phyloP scores from a whole-genome alignment of 1,140 invertebrate genomes.

The Tetramorium simillimum region DNA sequence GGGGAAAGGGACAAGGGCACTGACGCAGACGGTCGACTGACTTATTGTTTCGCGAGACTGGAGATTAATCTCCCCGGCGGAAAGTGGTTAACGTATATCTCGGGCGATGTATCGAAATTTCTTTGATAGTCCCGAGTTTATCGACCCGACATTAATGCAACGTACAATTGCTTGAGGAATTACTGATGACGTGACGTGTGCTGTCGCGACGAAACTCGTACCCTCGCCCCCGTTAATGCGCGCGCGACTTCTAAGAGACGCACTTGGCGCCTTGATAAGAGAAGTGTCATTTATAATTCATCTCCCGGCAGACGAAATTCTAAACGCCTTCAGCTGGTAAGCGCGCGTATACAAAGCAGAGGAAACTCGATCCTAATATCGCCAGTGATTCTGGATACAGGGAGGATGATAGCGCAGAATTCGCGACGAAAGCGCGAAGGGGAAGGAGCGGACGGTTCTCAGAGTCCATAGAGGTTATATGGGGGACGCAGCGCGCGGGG shows the following conservation, averaged over 20 bases:
- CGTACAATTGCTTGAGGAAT: not conserved
- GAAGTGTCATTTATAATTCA: slow-evolving; percentile 58
- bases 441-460: slow-evolving; percentile 49
- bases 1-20: not conserved
- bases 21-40: slow-evolving; percentile 38
- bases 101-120: slow-evolving; percentile 17
- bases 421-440: slow-evolving; percentile 44
- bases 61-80: slow-evolving; percentile 55
- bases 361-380: slow-evolving; percentile 75
- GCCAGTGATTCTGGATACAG: slow-evolving; percentile 65
- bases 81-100: slow-evolving; percentile 17
- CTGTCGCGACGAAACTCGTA: not conserved
- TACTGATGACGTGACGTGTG: not conserved
- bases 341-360: slow-evolving; percentile 30
- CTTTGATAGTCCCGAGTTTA: not conserved
- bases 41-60: slow-evolving; percentile 55
- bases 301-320: slow-evolving; percentile 54
- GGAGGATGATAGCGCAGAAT: slow-evolving; percentile 51
- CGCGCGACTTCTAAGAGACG: slow-evolving; percentile 12
- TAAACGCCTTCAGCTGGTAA: slow-evolving; percentile 44
- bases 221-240: not conserved
- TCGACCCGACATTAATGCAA: not conserved
- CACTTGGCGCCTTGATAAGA: slow-evolving; percentile 33
- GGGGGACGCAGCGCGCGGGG: slow-evolving; percentile 9
- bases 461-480: slow-evolving; percentile 50